Conservation (phyloP, 2,113 vertebrate genomes). For the Willisornis vidua region DNA sequence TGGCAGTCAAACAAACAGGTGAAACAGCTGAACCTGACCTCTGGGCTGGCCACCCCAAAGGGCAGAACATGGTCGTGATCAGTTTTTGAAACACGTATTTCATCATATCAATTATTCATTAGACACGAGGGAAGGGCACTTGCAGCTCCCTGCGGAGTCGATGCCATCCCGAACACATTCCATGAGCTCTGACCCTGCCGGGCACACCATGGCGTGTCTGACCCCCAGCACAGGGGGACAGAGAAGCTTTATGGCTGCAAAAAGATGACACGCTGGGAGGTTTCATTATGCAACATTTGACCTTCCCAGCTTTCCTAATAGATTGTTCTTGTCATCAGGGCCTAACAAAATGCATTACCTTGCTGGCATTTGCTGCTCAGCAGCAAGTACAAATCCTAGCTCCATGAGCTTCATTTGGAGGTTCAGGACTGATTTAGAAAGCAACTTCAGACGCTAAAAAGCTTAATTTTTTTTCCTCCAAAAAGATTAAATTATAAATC, state of each 20-base stretch:
- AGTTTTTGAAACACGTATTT: background rate
- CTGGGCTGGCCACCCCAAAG: background rate
- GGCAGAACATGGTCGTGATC: background rate
- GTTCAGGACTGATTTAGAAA: background rate
- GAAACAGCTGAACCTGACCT: background rate
- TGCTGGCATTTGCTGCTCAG: slow-evolving; percentile 2
- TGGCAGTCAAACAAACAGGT: background rate
- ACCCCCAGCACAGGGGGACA: background rate
- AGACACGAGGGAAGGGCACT: background rate
- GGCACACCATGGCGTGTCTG: accelerated
- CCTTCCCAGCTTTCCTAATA: background rate
- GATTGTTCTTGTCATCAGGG: background rate
- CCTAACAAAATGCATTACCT: background rate
- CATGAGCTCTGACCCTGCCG: accelerated
- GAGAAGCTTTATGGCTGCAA: background rate
- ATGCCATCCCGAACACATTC: too few relatives aligned
- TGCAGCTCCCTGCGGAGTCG: background rate
- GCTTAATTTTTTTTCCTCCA: background rate
- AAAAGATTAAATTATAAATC: slow-evolving; percentile 31
- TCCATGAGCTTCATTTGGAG: background rate
- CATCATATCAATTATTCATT: background rate
- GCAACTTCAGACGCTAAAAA: background rate
- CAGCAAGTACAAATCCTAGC: background rate
- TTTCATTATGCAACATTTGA: background rate
- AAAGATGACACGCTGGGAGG: background rate